Percentiles rank a stretch among this genome's conserved stretches.
phyloP scores from a whole-genome alignment of 2,113 vertebrate genomes.

The Boulengerochromis microlepis region DNA sequence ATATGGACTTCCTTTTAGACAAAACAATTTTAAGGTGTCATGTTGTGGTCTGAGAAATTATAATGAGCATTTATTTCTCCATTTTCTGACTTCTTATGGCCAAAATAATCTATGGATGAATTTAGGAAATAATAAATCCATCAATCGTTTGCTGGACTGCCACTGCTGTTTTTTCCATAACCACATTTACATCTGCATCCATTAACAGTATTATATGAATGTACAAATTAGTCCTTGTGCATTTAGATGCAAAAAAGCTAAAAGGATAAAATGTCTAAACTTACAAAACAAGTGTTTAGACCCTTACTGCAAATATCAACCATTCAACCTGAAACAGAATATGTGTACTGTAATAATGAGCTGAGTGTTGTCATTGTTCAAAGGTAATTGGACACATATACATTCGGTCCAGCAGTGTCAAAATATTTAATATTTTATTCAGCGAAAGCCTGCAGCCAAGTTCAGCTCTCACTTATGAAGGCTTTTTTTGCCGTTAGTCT shows the following conservation, averaged over 20 bases:
- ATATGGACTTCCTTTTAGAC: background rate
- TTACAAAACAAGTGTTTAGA: background rate
- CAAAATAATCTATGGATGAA: background rate
- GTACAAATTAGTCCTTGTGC: background rate
- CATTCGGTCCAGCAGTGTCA: background rate
- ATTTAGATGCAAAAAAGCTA: background rate
- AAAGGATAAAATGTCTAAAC: background rate
- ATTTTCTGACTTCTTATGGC: background rate
- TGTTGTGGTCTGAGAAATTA: background rate
- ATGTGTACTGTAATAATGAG: background rate
- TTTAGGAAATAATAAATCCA: background rate
- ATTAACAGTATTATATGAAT: background rate
- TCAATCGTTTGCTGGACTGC: background rate
- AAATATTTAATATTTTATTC: background rate
- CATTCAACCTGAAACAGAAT: background rate
- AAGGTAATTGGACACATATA: background rate
- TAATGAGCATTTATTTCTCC: background rate
- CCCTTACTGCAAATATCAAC: background rate
- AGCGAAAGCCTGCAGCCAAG: background rate
- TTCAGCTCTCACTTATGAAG: background rate
- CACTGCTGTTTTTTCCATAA: background rate
- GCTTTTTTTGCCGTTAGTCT: background rate
- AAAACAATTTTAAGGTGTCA: background rate
- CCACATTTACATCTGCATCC: background rate
- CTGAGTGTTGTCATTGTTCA: background rate